Base-by-base conservation (phyloP, 92 coral and sea anemone species). In the Plumapathes pennacea region DNA sequence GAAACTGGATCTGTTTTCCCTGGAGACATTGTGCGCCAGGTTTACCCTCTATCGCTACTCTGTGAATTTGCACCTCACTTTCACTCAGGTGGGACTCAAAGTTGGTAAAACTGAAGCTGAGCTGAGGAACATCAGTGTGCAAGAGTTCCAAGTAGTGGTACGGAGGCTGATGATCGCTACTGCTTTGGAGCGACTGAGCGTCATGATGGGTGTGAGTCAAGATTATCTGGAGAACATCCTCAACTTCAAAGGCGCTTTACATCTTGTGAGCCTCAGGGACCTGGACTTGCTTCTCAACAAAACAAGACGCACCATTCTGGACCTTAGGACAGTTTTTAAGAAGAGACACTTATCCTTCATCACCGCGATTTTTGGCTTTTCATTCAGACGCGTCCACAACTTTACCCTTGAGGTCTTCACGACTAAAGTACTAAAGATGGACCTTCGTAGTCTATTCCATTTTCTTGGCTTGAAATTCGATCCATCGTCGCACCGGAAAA, bases 11-110 rank as follows among this genome's bases (percentile, higher is more conserved):
- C 71, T 60, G 13, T 27, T 64, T 15, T 26, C 13, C 28, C 49
- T 64, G 24, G 71, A 64, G 25, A 5, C 25, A 5, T 17, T 64
- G 9, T 24, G 71, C 14, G 62, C 73, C 3, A 50, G 61, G 20
- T 39, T 39, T n/a, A 66, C 73, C 18, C 27, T 66, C 23, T 31
- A 46, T 15, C 76, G 62, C 46, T 81, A 81, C 43, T 61, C 60
- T 27, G 23, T 0, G 23, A 47, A 65, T 15, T 25, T 47, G 26
- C 38, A 60, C 13, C 31, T 46, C 8, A 72, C 53, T 15, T 17
- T 50, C 4, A 44, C 26, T 0, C 61, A 66, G 22, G 53, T 66
- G 25, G 86, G 71, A 14, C 24, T 0, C 0, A 57, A 48, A 29
- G 28, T 71, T 17, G 60, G 39, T 23, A 50, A 25, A 15, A 43